Percentiles rank a stretch among this genome's conserved stretches.
These are phyloP conservation scores for Dipodomys merriami DNA, from an alignment of 2,113 vertebrate genomes.

Conservation along the genomic window DNA sequence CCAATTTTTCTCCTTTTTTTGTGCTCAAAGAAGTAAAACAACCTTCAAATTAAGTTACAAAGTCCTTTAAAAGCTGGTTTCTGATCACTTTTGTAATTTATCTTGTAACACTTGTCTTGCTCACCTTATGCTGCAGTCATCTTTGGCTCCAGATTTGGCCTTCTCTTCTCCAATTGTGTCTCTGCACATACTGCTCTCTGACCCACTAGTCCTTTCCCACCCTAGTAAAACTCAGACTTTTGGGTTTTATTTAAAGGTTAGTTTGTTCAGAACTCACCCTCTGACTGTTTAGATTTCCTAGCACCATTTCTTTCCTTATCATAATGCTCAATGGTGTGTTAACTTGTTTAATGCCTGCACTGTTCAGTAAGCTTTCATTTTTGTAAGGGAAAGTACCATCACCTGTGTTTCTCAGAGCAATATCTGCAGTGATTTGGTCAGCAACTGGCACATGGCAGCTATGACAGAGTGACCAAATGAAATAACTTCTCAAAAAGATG, in stretches of 20 bases:
- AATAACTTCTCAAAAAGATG: conserved; percentile 39
- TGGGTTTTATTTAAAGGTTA: neutral
- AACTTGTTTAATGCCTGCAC: neutral
- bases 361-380: neutral
- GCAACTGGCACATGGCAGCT: neutral
- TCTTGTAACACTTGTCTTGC: neutral
- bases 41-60: conserved; percentile 14
- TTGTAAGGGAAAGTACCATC: neutral
- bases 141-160: neutral
- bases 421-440: conserved; percentile 5
- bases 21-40: neutral
- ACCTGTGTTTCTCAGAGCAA: neutral
- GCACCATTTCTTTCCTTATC: neutral
- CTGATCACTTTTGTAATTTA: neutral
- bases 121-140: neutral
- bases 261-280: neutral
- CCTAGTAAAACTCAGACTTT: neutral
- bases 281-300: neutral
- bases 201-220: neutral
- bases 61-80: neutral
- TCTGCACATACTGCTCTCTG: neutral
- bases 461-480: conserved; percentile 25
- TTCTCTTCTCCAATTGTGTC: neutral
- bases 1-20: neutral
- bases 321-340: neutral